A percentile compares a stretch with the other conserved stretches of the same genome.
phyloP scores from a whole-genome alignment of 2,888 invertebrate species.

The Erebia epiphron region DNA sequence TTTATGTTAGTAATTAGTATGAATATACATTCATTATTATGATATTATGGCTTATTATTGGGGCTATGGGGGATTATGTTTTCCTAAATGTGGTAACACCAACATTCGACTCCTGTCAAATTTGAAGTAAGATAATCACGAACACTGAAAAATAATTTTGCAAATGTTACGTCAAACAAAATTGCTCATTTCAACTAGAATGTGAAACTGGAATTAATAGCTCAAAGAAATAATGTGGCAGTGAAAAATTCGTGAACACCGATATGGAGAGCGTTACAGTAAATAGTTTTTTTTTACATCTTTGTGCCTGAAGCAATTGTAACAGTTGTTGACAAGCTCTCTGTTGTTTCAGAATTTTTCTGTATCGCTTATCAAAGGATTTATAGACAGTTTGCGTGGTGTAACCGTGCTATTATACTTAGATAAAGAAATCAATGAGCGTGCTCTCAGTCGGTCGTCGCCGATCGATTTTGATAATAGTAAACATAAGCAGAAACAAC shows the following conservation, averaged over 20 bases:
- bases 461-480: constrained; percentile 68
- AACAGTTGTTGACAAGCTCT: constrained; percentile 44
- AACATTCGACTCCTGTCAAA: neutral
- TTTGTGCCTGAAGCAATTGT: constrained; percentile 37
- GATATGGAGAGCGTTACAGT: constrained; percentile 69
- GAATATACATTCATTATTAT: too few species aligned
- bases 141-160: constrained; percentile 3
- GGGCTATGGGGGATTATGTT: neutral
- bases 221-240: constrained; percentile 49
- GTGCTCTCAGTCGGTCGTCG: constrained; percentile 81
- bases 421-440: constrained; percentile 90
- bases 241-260: constrained; percentile 30
- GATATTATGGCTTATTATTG: neutral
- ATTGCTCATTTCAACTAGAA: constrained; percentile 23
- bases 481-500: constrained; percentile 72
- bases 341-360: constrained; percentile 84
- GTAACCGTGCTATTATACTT: constrained; percentile 89
- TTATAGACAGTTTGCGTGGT: constrained; percentile 91
- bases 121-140: constrained; percentile 1
- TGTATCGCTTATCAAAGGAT: constrained; percentile 86
- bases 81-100: neutral
- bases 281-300: constrained; percentile 38
- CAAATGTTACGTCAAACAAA: constrained; percentile 37
- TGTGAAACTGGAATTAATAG: constrained; percentile 28
- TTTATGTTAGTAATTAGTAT: neutral